phyloP scores from a whole-genome alignment of 2,113 vertebrate genomes.

The Vulpes vulpes region DNA sequence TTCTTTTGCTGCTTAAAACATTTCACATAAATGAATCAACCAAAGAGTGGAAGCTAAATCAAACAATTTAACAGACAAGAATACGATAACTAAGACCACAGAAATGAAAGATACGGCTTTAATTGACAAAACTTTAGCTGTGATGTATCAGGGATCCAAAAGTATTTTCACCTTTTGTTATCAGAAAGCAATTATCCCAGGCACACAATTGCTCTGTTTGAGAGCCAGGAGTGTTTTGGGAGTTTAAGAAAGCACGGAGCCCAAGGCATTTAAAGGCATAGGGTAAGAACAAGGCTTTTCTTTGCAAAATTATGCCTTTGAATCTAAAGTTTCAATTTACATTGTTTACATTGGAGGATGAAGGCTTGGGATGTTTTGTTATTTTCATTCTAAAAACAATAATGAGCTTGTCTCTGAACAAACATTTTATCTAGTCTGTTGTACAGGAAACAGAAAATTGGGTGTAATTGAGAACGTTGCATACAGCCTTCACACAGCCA shows the following conservation, averaged over 20 bases:
- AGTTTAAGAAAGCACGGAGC: neutral
- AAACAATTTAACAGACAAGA: neutral
- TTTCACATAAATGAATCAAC: slow-evolving; percentile 73
- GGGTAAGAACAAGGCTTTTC: neutral
- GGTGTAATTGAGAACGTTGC: neutral
- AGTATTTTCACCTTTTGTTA: slow-evolving; percentile 46
- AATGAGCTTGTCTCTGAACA: neutral
- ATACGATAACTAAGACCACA: slow-evolving; percentile 27
- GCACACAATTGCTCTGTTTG: slow-evolving; percentile 8
- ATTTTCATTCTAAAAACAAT: neutral
- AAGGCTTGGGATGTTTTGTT: neutral
- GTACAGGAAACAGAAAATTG: neutral
- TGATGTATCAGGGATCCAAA: neutral
- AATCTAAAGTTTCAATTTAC: neutral
- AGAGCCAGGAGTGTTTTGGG: neutral
- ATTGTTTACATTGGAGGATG: neutral
- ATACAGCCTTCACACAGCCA: neutral
- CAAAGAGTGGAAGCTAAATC: slow-evolving; percentile 72
- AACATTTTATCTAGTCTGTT: neutral
- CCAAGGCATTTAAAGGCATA: neutral
- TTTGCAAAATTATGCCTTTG: slow-evolving; percentile 13
- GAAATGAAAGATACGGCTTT: slow-evolving; percentile 68
- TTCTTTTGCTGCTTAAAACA: slow-evolving; percentile 73
- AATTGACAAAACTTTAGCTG: neutral
- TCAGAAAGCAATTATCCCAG: neutral